Conservation (phyloP, 2,797 vertebrate genomes). For the Tragopan temminckii region DNA sequence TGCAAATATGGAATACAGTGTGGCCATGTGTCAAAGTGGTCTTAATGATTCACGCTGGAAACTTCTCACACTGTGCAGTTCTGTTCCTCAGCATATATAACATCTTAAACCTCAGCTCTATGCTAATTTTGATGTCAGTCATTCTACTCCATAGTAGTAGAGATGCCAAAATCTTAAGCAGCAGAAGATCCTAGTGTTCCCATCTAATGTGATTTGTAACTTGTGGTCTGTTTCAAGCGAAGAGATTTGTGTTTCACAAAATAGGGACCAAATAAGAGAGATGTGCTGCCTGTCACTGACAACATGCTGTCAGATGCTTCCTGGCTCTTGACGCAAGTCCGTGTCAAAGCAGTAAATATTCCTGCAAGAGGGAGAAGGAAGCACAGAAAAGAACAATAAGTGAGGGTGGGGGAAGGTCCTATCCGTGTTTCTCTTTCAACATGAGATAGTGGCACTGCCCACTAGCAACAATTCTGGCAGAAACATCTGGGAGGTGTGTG, state of each 20-base stretch:
- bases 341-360: conserved; percentile 8
- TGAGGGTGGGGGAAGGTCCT: neutral
- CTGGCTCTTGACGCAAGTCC: neutral
- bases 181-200: conserved; percentile 27
- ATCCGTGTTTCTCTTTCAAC: neutral
- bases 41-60: conserved; percentile 16
- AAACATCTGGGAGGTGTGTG: neutral
- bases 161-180: conserved; percentile 20
- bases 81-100: conserved; percentile 17
- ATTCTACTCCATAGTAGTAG: neutral
- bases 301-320: conserved; percentile 12
- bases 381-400: neutral
- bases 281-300: neutral
- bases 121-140: conserved; percentile 44
- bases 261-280: conserved; percentile 21
- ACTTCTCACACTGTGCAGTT: neutral
- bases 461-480: neutral
- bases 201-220: neutral
- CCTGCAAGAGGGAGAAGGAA: neutral
- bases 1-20: neutral
- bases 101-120: neutral
- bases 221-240: neutral
- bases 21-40: neutral
- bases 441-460: neutral
- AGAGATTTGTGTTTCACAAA: neutral